phyloP scores from a whole-genome alignment of 2,888 invertebrate genomes.

The Mongoloraphidia duomilia region DNA sequence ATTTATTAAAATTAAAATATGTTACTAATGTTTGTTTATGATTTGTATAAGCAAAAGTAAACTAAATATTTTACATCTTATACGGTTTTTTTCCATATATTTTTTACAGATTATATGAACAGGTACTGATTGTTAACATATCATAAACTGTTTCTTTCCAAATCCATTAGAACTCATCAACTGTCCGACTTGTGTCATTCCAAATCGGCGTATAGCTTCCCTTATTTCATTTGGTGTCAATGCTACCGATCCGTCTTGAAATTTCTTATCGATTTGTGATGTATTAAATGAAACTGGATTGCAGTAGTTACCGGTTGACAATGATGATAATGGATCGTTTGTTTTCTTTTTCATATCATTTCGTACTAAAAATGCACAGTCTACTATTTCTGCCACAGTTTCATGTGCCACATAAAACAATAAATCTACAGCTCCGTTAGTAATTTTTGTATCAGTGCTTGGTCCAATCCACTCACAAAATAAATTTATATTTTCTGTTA shows the following conservation, averaged over 20 bases:
- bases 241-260: slow-evolving; percentile 45
- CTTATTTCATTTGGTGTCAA: slow-evolving; percentile 69
- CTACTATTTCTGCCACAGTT: slow-evolving; percentile 78
- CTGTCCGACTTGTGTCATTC: slow-evolving; percentile 41
- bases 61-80: too few species aligned
- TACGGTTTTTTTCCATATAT: too few species aligned
- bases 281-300: slow-evolving; percentile 45
- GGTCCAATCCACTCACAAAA: slow-evolving; percentile 41
- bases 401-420: slow-evolving; percentile 79
- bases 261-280: slow-evolving; percentile 35
- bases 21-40: too few species aligned
- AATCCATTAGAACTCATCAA: slow-evolving; percentile 12
- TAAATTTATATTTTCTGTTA: slow-evolving; percentile 16
- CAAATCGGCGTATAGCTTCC: slow-evolving; percentile 66
- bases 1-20: too few species aligned
- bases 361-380: slow-evolving; percentile 66
- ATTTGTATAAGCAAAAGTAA: too few species aligned
- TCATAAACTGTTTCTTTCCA: too few species aligned
- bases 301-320: slow-evolving; percentile 46
- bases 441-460: slow-evolving; percentile 43
- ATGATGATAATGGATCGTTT: slow-evolving; percentile 55
- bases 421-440: slow-evolving; percentile 54
- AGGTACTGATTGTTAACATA: too few species aligned
- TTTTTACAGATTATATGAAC: too few species aligned
- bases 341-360: slow-evolving; percentile 55